Base-by-base conservation (phyloP, 2,888 invertebrate species). In the Philopedon plagiatum region DNA sequence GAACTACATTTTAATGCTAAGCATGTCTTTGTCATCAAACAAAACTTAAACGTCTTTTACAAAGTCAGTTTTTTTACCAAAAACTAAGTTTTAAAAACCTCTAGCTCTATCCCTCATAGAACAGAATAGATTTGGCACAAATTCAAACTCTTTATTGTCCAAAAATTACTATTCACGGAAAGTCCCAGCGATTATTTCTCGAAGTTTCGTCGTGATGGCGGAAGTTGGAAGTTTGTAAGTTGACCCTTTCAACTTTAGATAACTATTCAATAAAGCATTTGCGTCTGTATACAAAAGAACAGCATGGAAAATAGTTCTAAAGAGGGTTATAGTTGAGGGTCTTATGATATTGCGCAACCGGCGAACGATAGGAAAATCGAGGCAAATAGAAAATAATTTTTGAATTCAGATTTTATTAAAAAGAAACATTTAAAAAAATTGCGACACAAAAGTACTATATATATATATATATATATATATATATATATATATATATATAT, bases 231-330 rank as follows among this genome's bases (percentile, higher is more conserved):
- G 61, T 61, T 51, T 68, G 39, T n/a, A 29, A 57, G 63, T 58
- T 70, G 70, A 70, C 70, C 70, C 70, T 63, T n/a, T 70, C 63
- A 70, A 70, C 63, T 70, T 70, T 23, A 32, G 34, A 9, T 46
- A 70, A 57, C 63, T 70, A 70, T 70, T 51, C 61, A 44, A 61
- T 61, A 61, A 61, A 21, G 61, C 29, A 46, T 61, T 44, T 46
- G 61, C 32, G 26, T 9, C 26, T 18, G 41, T 61, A 46, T 26
- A 44, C 61, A 61, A 61, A 61, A n/a, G 46, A 23, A 58, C 32
- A n/a, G 9, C 11, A 5, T 8, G 18, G 15, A 5, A 2, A 8
- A 34, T 34, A 29, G 32, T 32, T 56, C 23, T 56, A 29, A 5
- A 29, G 7, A 29, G 7, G 29, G n/a, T n/a, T 29, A 5, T 29